A percentile compares a stretch with the other conserved stretches of the same genome.
These are phyloP conservation scores for Microvelia longipes DNA, from an alignment of 1,140 invertebrate genomes.

Conservation along the genomic window DNA sequence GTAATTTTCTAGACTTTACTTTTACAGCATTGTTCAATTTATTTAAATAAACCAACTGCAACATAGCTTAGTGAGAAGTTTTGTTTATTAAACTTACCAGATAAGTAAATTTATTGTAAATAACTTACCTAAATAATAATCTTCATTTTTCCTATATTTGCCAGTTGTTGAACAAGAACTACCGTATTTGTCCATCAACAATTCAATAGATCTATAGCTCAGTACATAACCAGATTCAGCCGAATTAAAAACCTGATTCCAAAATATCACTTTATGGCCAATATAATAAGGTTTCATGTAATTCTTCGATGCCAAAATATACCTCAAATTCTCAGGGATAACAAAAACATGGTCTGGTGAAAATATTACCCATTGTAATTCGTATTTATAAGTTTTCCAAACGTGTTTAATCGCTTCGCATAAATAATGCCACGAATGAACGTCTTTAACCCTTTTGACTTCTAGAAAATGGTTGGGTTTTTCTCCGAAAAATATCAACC, in stretches of 20 bases:
- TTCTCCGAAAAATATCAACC: slow-evolving; percentile 12
- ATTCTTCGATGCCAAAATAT: slow-evolving; percentile 17
- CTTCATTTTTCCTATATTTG: neutral
- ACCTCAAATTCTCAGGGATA: slow-evolving; percentile 23
- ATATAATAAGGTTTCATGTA: slow-evolving; percentile 16
- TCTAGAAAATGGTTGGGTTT: slow-evolving; percentile 9
- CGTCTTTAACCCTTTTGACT: slow-evolving; percentile 8
- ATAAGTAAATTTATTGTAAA: neutral
- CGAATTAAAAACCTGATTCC: slow-evolving; percentile 18
- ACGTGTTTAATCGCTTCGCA: slow-evolving; percentile 16
- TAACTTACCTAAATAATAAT: slow-evolving; percentile 7
- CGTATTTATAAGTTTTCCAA: slow-evolving; percentile 2
- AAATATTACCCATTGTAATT: slow-evolving; percentile 20
- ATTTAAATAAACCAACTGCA: too few species aligned
- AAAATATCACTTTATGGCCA: slow-evolving; percentile 20
- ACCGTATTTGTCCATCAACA: slow-evolving; percentile 14
- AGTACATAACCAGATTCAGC: slow-evolving; percentile 19
- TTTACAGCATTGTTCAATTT: too few species aligned
- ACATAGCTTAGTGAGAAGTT: too few species aligned
- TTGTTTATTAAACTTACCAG: too few species aligned
- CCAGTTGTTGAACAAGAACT: slow-evolving; percentile 9
- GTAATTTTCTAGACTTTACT: too few species aligned
- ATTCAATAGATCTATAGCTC: slow-evolving; percentile 16
- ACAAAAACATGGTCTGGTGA: slow-evolving; percentile 19
- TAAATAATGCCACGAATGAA: slow-evolving; percentile 20